These are phyloP conservation scores for Pelodytes ibericus DNA, from an alignment of 2,797 vertebrate species.

Conservation along the genomic window DNA sequence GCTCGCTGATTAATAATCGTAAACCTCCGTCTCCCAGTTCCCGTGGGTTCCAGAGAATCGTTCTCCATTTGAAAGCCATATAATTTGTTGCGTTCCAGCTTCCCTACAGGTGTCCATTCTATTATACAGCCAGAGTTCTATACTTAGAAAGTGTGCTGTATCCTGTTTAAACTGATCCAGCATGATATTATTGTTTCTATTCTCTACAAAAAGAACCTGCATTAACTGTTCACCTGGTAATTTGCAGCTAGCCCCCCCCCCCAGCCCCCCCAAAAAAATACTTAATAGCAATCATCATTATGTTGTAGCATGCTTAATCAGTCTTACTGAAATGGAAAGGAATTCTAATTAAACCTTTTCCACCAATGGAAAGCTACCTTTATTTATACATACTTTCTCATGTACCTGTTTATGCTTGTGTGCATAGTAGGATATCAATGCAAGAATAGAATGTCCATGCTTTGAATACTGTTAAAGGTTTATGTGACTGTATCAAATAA, in stretches of 20 bases:
- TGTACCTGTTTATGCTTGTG: too few species aligned
- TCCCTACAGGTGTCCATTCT: slow-evolving; percentile 32
- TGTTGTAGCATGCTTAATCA: background rate
- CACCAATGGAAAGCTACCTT: background rate
- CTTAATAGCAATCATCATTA: background rate
- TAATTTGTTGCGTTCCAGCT: slow-evolving; percentile 27
- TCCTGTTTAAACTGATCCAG: slow-evolving; percentile 29
- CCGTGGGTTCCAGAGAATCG: slow-evolving; percentile 18
- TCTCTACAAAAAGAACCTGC: slow-evolving; percentile 24
- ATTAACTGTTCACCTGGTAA: slow-evolving; percentile 29
- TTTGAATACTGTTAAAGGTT: too few species aligned
- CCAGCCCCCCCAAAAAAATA: background rate
- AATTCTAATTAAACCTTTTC: background rate
- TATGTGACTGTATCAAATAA: too few species aligned
- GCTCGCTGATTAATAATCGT: slow-evolving; percentile 20
- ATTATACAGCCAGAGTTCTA: slow-evolving; percentile 27
- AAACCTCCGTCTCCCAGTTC: background rate
- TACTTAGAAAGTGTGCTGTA: slow-evolving; percentile 24
- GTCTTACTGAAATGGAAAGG: background rate
- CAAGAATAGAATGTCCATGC: too few species aligned
- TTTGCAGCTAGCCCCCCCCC: slow-evolving; percentile 9
- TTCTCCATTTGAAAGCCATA: slow-evolving; percentile 8
- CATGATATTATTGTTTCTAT: slow-evolving; percentile 13
- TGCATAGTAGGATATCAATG: too few species aligned
- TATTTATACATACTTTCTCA: background rate